A percentile compares a stretch with the other conserved stretches of the same genome.
Conservation (phyloP, 1,140 invertebrate species). For the Dryas iulia region DNA sequence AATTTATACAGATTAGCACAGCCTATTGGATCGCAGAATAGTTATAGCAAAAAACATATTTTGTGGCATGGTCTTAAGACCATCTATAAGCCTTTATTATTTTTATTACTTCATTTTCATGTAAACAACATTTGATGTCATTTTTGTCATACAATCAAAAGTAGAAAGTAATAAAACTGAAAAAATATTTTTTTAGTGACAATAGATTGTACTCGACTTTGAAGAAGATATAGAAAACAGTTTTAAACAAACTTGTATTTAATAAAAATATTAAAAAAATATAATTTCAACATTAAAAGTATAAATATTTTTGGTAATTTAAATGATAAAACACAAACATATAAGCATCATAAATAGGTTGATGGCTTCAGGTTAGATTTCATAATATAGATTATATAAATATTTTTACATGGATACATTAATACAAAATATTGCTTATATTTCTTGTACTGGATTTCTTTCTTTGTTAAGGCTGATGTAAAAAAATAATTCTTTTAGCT, state of each 20-base stretch:
- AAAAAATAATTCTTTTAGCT: not conserved
- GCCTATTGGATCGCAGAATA: conserved; percentile 75
- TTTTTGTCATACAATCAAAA: too few relatives aligned
- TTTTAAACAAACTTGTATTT: not conserved
- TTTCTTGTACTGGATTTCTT: not conserved
- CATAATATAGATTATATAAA: not conserved
- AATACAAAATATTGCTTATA: not conserved
- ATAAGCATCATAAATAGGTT: not conserved
- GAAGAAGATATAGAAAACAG: not conserved
- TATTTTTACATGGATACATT: not conserved
- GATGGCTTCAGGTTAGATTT: not conserved
- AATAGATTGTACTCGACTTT: not conserved
- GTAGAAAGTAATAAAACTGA: too few relatives aligned
- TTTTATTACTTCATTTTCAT: not conserved
- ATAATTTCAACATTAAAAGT: too few relatives aligned
- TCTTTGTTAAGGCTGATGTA: not conserved
- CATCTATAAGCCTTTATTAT: not conserved
- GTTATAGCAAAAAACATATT: conserved; percentile 31
- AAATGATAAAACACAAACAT: not conserved
- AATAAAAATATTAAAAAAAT: not conserved
- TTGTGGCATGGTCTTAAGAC: not conserved
- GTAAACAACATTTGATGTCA: not conserved
- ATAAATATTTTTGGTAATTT: not conserved
- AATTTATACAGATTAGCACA: conserved; percentile 68
- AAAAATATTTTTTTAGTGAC: too few relatives aligned